These are phyloP conservation scores for Mola mola DNA, from an alignment of 2,113 vertebrate genomes.

Conservation along the genomic window DNA sequence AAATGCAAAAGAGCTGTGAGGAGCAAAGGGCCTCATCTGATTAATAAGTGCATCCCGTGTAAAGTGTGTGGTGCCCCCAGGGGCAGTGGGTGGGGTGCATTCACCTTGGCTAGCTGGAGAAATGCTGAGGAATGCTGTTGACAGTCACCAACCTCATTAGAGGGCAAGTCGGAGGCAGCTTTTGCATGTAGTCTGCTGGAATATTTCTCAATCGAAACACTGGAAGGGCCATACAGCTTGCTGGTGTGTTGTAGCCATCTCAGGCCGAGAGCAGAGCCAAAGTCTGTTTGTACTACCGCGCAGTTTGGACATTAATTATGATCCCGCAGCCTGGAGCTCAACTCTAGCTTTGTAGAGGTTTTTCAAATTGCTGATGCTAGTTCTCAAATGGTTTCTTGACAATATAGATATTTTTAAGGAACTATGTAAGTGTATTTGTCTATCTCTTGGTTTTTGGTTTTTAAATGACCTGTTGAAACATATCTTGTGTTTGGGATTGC, in stretches of 20 bases:
- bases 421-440: constrained; percentile 11
- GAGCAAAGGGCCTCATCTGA: constrained; percentile 72
- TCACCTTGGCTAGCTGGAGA: constrained; percentile 51
- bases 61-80: constrained; percentile 67
- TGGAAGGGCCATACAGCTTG: constrained; percentile 64
- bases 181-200: constrained; percentile 77
- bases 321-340: constrained; percentile 46
- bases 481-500: not conserved
- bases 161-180: constrained; percentile 68
- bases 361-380: constrained; percentile 39
- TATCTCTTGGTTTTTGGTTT: constrained; percentile 15
- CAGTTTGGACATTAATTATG: constrained; percentile 83
- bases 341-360: constrained; percentile 13
- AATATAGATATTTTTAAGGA: not conserved
- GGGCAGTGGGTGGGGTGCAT: constrained; percentile 57
- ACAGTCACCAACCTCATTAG: constrained; percentile 84
- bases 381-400: constrained; percentile 19
- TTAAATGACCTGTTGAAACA: not conserved
- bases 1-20: constrained; percentile 49
- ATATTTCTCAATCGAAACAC: constrained; percentile 73
- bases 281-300: constrained; percentile 58
- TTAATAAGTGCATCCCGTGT: constrained; percentile 77
- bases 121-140: constrained; percentile 66
- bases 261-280: constrained; percentile 54
- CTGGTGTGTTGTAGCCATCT: constrained; percentile 70